Evolutionary conservation across 2,113 vertebrate genomes (phyloP), one percentile per base, ranked within the genome.

Genomic region (Danionella cerebrum): DNA sequence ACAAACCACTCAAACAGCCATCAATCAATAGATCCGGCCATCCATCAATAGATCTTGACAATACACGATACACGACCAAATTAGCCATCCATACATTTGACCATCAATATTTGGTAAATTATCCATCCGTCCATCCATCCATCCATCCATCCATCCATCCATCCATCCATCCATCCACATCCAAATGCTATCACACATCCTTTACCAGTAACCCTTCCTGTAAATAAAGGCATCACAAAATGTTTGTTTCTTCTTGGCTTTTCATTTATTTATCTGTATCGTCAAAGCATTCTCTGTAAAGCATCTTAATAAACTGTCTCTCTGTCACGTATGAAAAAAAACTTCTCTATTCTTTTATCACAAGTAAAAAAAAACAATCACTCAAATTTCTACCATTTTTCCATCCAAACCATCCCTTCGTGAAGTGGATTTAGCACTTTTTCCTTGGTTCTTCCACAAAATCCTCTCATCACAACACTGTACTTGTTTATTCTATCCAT

Each of bases 401-500:
- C 29, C 29, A 41, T 58, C 54, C 1, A 2, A 31, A 59, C 53
- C 31, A 38, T 68, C 29, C 31, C 19, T 19, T 44, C 12, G 12
- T 19, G 24, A 35, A 59, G 22, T n/a, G 24, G 41, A 16, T 52
- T 25, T 9, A 33, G 4, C 12, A 5, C 12, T 14, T 11, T 7
- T 47, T 38, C 42, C n/a, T 36, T 22, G 2, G 11, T 11, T 44
- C 48, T 42, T 33, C 16, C 11, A 33, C 19, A 64, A 48, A 7
- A 22, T 36, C 19, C 60, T 48, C 35, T 48, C 42, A 48, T 50
- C 52, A 57, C 6, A 29, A 39, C 55, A 41, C 55, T 24, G 44
- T 24, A 24, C 67, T 69, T 18, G 35, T 70, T 63, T 33, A 33
- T 53, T 42, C 16, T 9, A 44, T 14, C 18, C 57, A 70, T 70